Base-by-base conservation (phyloP, 2,888 invertebrate genomes). In the Chirona hameri region DNA sequence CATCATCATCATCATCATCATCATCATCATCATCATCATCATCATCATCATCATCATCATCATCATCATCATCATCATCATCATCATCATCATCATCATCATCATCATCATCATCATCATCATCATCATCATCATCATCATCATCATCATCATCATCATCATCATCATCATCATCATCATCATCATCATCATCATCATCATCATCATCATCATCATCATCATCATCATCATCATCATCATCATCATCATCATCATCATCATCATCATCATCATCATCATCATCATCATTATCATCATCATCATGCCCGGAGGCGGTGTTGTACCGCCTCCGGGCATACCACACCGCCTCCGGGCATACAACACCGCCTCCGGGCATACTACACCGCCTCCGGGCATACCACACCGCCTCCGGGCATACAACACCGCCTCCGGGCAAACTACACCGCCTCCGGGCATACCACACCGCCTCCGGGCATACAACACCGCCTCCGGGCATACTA, bases 11-110 rank as follows among this genome's bases (percentile, higher is more conserved):
- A 57, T 81, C n/a, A 57, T 76, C 39, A 81, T 81, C 39, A 81
- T 79, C 39, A 81, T 81, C 27, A 81, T 81, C 39, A 81, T 65
- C 39, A 81, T 65, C 39, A 21, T 65, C n/a, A 65, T 65, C 65
- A n/a, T 65, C 65, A 65, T 65, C 65, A n/a, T 65, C 21, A n/a
- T 65, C 21, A n/a, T 65, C 65, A n/a, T 65, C 65, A n/a, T 65
- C n/a, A n/a, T 65, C 65, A 65, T 65, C 65, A 65, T 65, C 65
- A 65, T 65, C 65, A 65, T 65, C 65, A 65, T 65, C 65, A 65
- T 65, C 65, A 65, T 65, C 65, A 65, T 65, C 65, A 65, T 65
- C 65, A 65, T 65, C 65, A 65, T 65, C 65, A 65, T 65, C 65
- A 65, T 65, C 65, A 65, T 65, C 65, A 65, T 65, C 65, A 65